phyloP scores from a whole-genome alignment of 2,797 vertebrate genomes.

The Dicrostonyx torquatus region DNA sequence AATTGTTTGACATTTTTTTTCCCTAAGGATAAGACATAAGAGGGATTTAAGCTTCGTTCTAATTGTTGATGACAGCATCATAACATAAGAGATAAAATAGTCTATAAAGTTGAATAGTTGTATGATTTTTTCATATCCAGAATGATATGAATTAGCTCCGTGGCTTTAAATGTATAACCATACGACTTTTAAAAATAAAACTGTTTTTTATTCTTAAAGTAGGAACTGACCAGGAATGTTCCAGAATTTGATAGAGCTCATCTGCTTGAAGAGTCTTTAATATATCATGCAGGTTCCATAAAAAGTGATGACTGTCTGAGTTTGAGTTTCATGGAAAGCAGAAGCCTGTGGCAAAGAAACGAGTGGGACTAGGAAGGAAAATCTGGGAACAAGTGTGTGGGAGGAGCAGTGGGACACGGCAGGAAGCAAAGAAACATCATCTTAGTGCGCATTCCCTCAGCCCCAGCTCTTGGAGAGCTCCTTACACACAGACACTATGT shows the following conservation, averaged over 20 bases:
- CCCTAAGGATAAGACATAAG: not conserved
- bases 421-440: not conserved
- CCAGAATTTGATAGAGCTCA: not conserved
- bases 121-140: not conserved
- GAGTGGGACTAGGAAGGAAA: not conserved
- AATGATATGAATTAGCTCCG: not conserved
- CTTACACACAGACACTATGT: not conserved
- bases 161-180: not conserved
- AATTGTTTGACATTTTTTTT: constrained; percentile 14
- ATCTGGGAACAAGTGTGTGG: not conserved
- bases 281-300: not conserved
- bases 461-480: not conserved
- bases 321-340: not conserved
- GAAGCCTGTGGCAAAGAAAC: not conserved
- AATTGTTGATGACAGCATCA: not conserved
- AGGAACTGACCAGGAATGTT: not conserved
- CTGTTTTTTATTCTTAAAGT: not conserved
- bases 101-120: not conserved
- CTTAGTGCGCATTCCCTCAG: not conserved
- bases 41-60: not conserved
- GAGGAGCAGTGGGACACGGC: not conserved
- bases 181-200: not conserved
- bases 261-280: not conserved
- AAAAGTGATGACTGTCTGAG: not conserved
- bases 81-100: not conserved